These are phyloP conservation scores for Carettochelys insculpta DNA, from an alignment of 2,113 vertebrate genomes.

Conservation along the genomic window DNA sequence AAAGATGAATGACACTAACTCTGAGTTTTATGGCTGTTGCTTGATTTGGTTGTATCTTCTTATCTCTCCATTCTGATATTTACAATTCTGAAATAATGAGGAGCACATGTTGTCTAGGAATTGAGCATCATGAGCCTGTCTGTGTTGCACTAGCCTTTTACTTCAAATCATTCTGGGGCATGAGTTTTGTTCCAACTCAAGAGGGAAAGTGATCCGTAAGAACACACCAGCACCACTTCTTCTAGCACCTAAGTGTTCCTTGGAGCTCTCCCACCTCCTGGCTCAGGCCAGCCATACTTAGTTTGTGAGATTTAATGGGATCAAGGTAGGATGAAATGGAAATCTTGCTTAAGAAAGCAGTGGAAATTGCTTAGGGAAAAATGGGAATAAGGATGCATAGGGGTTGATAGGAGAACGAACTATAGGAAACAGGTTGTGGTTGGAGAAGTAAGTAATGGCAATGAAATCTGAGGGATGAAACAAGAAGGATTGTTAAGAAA, in stretches of 20 bases:
- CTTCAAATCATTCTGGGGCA: background rate
- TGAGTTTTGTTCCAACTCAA: background rate
- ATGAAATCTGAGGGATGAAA: background rate
- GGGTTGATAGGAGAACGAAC: background rate
- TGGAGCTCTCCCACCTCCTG: background rate
- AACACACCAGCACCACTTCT: background rate
- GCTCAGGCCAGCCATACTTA: background rate
- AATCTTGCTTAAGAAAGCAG: background rate
- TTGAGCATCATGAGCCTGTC: background rate
- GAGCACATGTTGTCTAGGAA: conserved; percentile 6
- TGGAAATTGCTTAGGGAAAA: background rate
- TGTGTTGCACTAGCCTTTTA: background rate
- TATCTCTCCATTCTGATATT: conserved; percentile 38
- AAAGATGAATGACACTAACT: conserved; percentile 44
- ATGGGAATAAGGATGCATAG: background rate
- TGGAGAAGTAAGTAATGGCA: conserved; percentile 11
- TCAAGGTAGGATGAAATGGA: background rate
- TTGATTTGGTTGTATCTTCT: conserved; percentile 31
- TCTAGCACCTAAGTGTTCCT: background rate
- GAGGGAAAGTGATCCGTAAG: background rate
- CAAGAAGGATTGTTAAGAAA: background rate
- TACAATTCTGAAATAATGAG: conserved; percentile 9
- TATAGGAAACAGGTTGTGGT: background rate
- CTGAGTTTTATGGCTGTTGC: conserved; percentile 31
- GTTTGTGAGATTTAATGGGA: background rate